A percentile compares a stretch with the other conserved stretches of the same genome.
phyloP scores from a whole-genome alignment of 1,140 invertebrate genomes.

The Lucilia sericata region DNA sequence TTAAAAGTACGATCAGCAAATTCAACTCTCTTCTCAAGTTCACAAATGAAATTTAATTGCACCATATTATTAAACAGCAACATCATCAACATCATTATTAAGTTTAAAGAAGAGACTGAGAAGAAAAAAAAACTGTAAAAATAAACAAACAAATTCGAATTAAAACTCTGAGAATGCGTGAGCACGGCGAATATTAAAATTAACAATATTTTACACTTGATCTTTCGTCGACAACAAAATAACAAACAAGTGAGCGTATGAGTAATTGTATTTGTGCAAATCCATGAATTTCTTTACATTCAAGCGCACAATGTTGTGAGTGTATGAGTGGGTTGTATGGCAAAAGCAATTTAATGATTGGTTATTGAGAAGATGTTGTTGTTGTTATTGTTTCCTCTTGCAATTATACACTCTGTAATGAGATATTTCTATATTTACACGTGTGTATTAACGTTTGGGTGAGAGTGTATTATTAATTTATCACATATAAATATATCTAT shows the following conservation, averaged over 20 bases:
- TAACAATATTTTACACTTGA: not conserved
- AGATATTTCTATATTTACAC: not conserved
- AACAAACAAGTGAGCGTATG: too few relatives aligned
- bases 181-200: not conserved
- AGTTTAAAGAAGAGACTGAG: too few relatives aligned
- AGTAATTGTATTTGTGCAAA: not conserved
- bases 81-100: not conserved
- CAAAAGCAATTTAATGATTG: slow-evolving; percentile 38
- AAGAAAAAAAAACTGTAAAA: too few relatives aligned
- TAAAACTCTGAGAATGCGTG: slow-evolving; percentile 10
- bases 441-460: not conserved
- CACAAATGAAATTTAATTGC: not conserved
- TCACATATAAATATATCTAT: not conserved
- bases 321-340: slow-evolving; percentile 12
- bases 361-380: slow-evolving; percentile 5
- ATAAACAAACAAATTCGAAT: not conserved
- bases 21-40: not conserved
- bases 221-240: not conserved
- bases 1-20: not conserved
- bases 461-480: not conserved
- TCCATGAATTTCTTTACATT: not conserved
- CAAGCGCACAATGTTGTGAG: not conserved
- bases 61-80: not conserved
- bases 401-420: slow-evolving; percentile 1
- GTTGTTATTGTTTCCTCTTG: not conserved